Conservation (phyloP, 2,113 vertebrate genomes). For the Callipepla squamata region DNA sequence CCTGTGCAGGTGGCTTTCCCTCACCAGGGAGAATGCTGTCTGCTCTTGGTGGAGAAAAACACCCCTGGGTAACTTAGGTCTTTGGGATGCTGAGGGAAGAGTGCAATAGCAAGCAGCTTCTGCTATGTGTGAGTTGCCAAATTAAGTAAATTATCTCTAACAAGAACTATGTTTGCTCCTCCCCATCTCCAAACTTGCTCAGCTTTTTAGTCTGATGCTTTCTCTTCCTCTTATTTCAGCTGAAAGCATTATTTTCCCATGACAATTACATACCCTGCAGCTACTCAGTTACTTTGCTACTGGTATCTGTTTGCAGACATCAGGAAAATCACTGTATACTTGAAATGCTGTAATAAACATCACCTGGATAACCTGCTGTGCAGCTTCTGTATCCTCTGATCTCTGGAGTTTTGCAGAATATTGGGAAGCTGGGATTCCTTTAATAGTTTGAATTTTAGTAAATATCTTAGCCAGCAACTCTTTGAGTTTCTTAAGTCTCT, state of each 20-base stretch:
- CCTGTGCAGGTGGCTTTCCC: not conserved
- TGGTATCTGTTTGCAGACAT: not conserved
- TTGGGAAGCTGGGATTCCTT: not conserved
- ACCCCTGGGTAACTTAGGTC: not conserved
- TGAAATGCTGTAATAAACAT: slow-evolving; percentile 71
- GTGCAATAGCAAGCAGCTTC: slow-evolving; percentile 40
- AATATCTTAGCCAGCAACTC: not conserved
- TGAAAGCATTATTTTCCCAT: not conserved
- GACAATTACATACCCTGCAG: not conserved
- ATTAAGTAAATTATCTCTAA: not conserved
- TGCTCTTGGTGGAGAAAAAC: not conserved
- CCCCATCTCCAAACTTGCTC: not conserved
- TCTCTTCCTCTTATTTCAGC: not conserved
- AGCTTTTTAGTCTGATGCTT: not conserved
- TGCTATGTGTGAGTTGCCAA: slow-evolving; percentile 22
- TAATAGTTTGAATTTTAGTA: not conserved
- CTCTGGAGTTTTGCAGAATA: not conserved
- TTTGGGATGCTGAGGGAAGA: slow-evolving; percentile 7
- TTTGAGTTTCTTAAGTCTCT: not conserved
- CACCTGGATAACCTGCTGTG: slow-evolving; percentile 16
- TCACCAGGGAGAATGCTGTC: not conserved
- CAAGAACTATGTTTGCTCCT: not conserved
- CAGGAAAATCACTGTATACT: slow-evolving; percentile 52
- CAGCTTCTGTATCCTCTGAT: slow-evolving; percentile 6
- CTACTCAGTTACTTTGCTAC: slow-evolving; percentile 14